Evolutionary conservation across 2,888 invertebrate species (phyloP).

Genomic region (Mactromeris polynyma): DNA sequence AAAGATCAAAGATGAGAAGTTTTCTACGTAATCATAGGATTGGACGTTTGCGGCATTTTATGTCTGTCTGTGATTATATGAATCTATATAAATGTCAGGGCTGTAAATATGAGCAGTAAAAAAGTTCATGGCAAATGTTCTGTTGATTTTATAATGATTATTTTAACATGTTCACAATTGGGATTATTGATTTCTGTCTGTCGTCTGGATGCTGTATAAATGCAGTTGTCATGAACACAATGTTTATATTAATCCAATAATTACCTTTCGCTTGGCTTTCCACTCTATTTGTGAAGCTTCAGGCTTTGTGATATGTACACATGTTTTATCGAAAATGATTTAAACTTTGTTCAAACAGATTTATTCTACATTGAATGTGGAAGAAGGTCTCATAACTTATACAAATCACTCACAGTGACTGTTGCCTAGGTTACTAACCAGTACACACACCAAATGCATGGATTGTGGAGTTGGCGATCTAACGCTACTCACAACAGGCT

Average conservation of each 20-base stretch:
- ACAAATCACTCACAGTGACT: no score
- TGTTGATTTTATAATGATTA: neutral
- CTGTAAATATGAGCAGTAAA: neutral
- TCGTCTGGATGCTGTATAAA: neutral
- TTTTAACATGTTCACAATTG: neutral
- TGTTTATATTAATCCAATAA: neutral
- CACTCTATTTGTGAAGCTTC: neutral
- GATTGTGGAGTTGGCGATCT: no score
- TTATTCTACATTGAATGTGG: no score
- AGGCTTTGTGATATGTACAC: neutral
- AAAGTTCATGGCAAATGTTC: neutral
- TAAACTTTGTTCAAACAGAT: no score
- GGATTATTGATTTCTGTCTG: neutral
- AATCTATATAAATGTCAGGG: neutral
- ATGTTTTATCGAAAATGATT: no score
- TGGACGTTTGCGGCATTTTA: neutral
- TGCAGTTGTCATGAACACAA: constrained; percentile 8
- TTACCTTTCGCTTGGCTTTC: neutral
- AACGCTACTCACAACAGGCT: no score
- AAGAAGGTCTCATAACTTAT: no score
- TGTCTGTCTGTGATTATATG: neutral
- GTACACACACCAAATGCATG: no score
- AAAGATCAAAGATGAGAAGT: no score
- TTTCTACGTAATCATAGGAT: no score
- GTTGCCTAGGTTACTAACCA: no score